Evolutionary conservation across 2,888 invertebrate species (phyloP), one percentile per base, ranked within the genome.

Genomic region (Ceraclea dissimilis): DNA sequence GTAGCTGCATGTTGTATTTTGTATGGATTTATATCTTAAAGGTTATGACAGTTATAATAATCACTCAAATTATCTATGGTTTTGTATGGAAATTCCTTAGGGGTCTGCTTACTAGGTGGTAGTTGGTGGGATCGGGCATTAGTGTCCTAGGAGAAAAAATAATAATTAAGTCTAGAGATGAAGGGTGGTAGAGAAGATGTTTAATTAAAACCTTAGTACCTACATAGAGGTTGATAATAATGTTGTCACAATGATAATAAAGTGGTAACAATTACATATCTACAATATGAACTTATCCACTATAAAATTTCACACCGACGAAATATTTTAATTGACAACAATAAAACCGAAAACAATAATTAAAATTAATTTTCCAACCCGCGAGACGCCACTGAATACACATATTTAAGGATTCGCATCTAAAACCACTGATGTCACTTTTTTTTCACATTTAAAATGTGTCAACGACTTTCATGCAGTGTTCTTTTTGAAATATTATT

Each of bases 291-390:
- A 39, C 39, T 39, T 39, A 16, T 26, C 26, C 10, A 39, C 39
- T 20, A 46, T 46, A 46, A 46, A 46, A 19, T 46, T 20, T 46
- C 46, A 46, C 20, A 19, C 46, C 46, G 20, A 46, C 46, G n/a
- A 46, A 46, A 46, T 46, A 46, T 46, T 46, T 46, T 46, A 46
- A 46, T 46, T 46, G 46, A 46, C 46, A 46, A 46, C 46, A 13
- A 46, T 46, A 46, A 46, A 46, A 46, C 46, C 46, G 46, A 46
- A 46, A 46, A 46, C 46, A 46, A 46, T 46, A 19, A 46, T 19
- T 39, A 46, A 19, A 46, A 46, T 46, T 46, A 17, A 46, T 46
- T 39, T 46, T 46, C 46, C 2, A 19, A 2, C 20, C 46, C 19
- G 46, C 46, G 46, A 18, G 46, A 20, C 46, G 46, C 19, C 46